Evolutionary conservation across 2,113 vertebrate genomes (phyloP), one percentile per base, ranked within the genome.

Genomic region (Rhineura floridana): DNA sequence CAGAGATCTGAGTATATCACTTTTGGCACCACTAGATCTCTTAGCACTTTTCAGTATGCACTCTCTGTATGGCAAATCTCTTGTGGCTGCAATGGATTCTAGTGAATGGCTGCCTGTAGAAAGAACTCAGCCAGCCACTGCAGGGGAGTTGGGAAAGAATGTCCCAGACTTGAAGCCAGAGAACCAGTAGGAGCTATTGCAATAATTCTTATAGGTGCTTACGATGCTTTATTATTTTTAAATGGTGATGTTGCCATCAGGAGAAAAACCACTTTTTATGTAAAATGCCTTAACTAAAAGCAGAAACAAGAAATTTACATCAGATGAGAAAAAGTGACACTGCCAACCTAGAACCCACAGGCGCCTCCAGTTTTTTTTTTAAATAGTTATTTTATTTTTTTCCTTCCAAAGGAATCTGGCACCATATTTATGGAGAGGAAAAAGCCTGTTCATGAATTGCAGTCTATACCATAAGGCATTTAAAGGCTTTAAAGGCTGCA

Each of bases 221-320:
- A 52, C 33, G 17, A 28, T 59, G 59, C 42, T 42, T 55, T 30
- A 46, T 67, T n/a, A 44, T 65, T 73, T 55, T 63, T 7, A 33
- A 50, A 48, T 0, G 42, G 63, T 44, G 59, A 72, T 33, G 69
- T 76, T 46, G 15, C 44, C 78, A 79, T 81, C 69, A 81, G 72
- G 59, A 81, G 73, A 78, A 72, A 48, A 33, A 42, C 39, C 63
- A 50, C 21, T 48, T 36, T 82, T 82, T 77, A 70, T 86, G 42
- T 81, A 91, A 91, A 21, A 42, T 62, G 81, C 62, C 81, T 70
- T 91, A 87, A 91, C 76, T 42, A 76, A 79, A 89, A 89, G 30
- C 88, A 91, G 90, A 83, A 87, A 75, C 52, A 81, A 76, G 59
- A 65, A 46, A 87, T 80, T 69, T 69, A 46, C 69, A 79, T 63